Evolutionary conservation across 2,113 vertebrate genomes (phyloP).

Genomic region (Hystrix cristata): DNA sequence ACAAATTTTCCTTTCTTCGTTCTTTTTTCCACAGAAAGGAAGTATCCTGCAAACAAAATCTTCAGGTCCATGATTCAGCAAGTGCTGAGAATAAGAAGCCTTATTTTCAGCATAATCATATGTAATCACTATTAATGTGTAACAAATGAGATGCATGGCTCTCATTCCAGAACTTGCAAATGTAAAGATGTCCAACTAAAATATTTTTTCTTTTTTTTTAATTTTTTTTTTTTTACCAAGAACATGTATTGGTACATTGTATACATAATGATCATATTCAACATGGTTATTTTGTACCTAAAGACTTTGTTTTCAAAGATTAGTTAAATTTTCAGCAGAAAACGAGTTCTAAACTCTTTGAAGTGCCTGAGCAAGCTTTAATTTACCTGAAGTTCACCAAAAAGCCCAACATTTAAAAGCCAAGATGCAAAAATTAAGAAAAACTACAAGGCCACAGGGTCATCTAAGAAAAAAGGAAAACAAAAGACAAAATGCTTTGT

Average conservation of each 20-base stretch:
- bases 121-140: background rate
- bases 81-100: background rate
- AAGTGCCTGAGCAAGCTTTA: background rate
- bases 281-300: no score
- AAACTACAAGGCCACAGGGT: slow-evolving; percentile 52
- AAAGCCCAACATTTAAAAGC: background rate
- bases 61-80: background rate
- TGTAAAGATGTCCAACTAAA: background rate
- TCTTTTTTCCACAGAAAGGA: slow-evolving; percentile 31
- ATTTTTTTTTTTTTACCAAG: no score
- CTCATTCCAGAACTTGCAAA: slow-evolving; percentile 5
- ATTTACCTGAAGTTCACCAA: background rate
- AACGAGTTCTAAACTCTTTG: background rate
- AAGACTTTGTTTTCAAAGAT: background rate
- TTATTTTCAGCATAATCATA: background rate
- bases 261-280: no score
- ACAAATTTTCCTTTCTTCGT: slow-evolving; percentile 33
- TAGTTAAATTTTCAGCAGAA: background rate
- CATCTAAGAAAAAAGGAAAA: slow-evolving; percentile 4
- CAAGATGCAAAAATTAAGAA: slow-evolving; percentile 68
- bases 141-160: background rate
- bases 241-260: no score
- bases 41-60: background rate
- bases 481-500: slow-evolving; percentile 62
- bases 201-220: background rate